Percentiles rank a stretch among this genome's conserved stretches.
These are phyloP conservation scores for Pseudanteris insignis DNA, from an alignment of 2,888 invertebrate species.

Conservation along the genomic window DNA sequence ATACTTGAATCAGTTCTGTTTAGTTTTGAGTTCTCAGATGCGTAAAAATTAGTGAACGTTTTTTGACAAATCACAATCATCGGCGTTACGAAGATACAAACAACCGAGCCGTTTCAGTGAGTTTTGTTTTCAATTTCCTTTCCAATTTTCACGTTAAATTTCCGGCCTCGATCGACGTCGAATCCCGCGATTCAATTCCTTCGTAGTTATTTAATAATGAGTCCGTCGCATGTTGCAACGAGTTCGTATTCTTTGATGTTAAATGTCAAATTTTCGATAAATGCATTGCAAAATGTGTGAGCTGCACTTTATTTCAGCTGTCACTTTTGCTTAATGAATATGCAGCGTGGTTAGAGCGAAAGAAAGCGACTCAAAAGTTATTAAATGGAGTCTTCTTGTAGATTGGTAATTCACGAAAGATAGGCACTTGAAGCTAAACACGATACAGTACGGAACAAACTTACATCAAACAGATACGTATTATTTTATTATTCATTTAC, in stretches of 20 bases:
- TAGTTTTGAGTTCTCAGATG: no score
- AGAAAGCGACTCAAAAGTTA: slow-evolving; percentile 21
- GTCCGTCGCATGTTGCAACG: slow-evolving; percentile 4
- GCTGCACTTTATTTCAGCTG: background rate
- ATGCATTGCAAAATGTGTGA: slow-evolving; percentile 13
- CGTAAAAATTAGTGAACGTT: no score
- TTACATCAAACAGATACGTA: no score
- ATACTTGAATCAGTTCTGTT: no score
- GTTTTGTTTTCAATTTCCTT: slow-evolving; percentile 19
- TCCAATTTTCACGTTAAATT: slow-evolving; percentile 13
- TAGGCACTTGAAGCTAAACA: slow-evolving; percentile 29
- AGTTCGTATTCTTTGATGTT: background rate
- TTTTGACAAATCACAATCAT: no score
- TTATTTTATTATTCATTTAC: no score
- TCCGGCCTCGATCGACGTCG: slow-evolving; percentile 10
- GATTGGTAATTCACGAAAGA: slow-evolving; percentile 32
- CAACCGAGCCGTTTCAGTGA: slow-evolving; percentile 3
- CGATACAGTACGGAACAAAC: slow-evolving; percentile 21
- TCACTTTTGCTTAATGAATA: slow-evolving; percentile 27
- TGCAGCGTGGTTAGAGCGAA: slow-evolving; percentile 31
- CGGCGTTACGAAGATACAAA: slow-evolving; percentile 1
- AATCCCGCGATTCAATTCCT: slow-evolving; percentile 6
- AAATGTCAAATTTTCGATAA: background rate
- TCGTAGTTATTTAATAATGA: background rate
- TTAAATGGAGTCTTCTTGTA: slow-evolving; percentile 13